phyloP scores from a whole-genome alignment of 2,888 invertebrate genomes.

The Parascotia fuliginaria region DNA sequence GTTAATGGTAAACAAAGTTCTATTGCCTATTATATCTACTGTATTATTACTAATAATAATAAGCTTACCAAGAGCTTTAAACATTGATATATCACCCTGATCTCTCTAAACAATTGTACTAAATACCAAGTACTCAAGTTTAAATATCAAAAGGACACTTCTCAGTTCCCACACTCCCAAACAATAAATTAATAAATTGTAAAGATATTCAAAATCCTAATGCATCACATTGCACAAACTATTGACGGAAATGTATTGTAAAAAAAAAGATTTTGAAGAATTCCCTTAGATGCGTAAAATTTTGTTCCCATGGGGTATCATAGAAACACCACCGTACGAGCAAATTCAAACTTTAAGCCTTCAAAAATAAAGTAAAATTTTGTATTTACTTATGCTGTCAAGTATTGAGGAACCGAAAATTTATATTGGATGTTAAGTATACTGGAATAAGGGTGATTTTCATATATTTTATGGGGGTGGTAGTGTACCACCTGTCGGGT shows the following conservation, averaged over 20 bases:
- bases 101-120: slow-evolving; percentile 7
- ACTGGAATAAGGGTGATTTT: slow-evolving; percentile 31
- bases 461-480: slow-evolving; percentile 30
- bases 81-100: background rate
- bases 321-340: slow-evolving; percentile 11
- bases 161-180: slow-evolving; percentile 35
- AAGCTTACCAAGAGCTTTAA: too few relatives aligned
- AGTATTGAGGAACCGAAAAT: background rate
- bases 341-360: slow-evolving; percentile 20
- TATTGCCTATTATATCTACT: too few relatives aligned
- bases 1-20: too few relatives aligned
- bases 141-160: background rate
- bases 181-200: slow-evolving; percentile 40
- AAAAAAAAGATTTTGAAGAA: slow-evolving; percentile 54
- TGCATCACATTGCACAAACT: slow-evolving; percentile 47
- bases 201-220: slow-evolving; percentile 38
- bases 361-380: slow-evolving; percentile 16
- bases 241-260: slow-evolving; percentile 37
- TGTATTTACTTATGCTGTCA: background rate
- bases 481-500: slow-evolving; percentile 77
- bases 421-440: slow-evolving; percentile 20
- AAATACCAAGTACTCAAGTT: background rate
- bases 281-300: slow-evolving; percentile 76
- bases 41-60: too few relatives aligned
- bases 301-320: slow-evolving; percentile 72